Evolutionary conservation across 37 sponge, comb jelly and placozoan genomes (phyloP), one percentile per base, ranked within the genome.

Genomic region (Diacarnus erythraeanus): DNA sequence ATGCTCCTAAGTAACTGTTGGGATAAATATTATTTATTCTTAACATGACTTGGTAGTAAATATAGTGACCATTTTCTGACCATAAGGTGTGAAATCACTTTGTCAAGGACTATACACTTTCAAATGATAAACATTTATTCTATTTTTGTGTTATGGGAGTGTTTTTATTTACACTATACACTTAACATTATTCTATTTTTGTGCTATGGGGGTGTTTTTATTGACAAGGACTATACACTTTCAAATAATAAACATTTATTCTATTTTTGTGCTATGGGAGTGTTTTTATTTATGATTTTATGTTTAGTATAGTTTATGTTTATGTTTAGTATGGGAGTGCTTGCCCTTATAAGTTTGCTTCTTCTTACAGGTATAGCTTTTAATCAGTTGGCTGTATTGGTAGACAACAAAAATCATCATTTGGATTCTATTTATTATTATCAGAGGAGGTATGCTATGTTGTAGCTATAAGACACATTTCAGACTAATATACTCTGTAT

Each of bases 391-490:
- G 93, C 93, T 12, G 88, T 83, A 26, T 72, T 92, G 51, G 74
- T 77, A 18, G 93, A 81, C 2, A 69, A 83, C 69, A 86, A 84
- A 81, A 80, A 92, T 36, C 72, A 84, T 23, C 44, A 25, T 23
- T 54, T 83, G 42, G 88, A 92, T 71, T 88, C 93, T 25, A 81
- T 80, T 25, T 92, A 87, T 72, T 92, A 92, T 69, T 92, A 92
- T 44, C 60, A 75, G 81, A 84, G 88, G 40, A 88, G 93, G 93
- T 92, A 71, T 29, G n/a, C n/a, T n/a, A n/a, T n/a, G n/a, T n/a
- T n/a, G n/a, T n/a, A n/a, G n/a, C n/a, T n/a, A n/a, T n/a, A n/a
- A n/a, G n/a, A n/a, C n/a, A n/a, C n/a, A n/a, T n/a, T n/a, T n/a
- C n/a, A n/a, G n/a, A n/a, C n/a, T n/a, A n/a, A n/a, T n/a, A n/a